Percentiles rank a stretch among this genome's conserved stretches.
Evolutionary conservation across 53 echinoderm and acorn worm genomes (phyloP).

Genomic region (Holothuria scabra): DNA sequence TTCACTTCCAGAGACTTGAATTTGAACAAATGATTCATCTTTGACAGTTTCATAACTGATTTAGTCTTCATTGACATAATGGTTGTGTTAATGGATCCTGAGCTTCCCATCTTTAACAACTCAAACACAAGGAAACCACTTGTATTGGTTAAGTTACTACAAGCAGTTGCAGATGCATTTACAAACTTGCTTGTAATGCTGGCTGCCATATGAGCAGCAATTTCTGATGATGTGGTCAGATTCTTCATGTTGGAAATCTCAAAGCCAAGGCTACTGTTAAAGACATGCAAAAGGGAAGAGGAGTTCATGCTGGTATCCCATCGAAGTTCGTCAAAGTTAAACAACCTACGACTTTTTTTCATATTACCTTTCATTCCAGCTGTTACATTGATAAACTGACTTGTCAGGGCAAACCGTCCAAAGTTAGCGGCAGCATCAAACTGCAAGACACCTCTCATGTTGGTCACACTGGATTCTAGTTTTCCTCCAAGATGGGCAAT

Average conservation of each 20-base stretch:
- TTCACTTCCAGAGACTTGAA: conserved; percentile 33
- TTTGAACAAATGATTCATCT: conserved; percentile 42
- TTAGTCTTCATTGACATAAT: conserved; percentile 60
- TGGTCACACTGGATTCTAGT: conserved; percentile 51
- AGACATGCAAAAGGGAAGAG: background rate
- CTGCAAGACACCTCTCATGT: conserved; percentile 60
- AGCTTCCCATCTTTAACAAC: conserved; percentile 26
- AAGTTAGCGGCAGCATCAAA: conserved; percentile 52
- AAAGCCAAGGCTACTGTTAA: conserved; percentile 18
- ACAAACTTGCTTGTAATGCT: conserved; percentile 47
- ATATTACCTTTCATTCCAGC: conserved; percentile 6
- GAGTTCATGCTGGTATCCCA: background rate
- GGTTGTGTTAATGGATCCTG: conserved; percentile 63
- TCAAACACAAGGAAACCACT: conserved; percentile 54
- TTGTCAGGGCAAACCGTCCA: background rate
- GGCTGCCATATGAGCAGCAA: conserved; percentile 7
- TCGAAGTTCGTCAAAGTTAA: conserved; percentile 6
- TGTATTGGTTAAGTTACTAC: conserved; percentile 58
- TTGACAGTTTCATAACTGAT: conserved; percentile 61
- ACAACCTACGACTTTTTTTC: background rate
- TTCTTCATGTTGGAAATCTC: background rate
- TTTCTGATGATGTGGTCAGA: background rate
- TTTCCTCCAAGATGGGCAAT: background rate
- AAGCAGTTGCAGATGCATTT: conserved; percentile 56
- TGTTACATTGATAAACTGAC: conserved; percentile 16